Conservation (phyloP, 1,140 invertebrate species). For the Copidosoma floridanum region DNA sequence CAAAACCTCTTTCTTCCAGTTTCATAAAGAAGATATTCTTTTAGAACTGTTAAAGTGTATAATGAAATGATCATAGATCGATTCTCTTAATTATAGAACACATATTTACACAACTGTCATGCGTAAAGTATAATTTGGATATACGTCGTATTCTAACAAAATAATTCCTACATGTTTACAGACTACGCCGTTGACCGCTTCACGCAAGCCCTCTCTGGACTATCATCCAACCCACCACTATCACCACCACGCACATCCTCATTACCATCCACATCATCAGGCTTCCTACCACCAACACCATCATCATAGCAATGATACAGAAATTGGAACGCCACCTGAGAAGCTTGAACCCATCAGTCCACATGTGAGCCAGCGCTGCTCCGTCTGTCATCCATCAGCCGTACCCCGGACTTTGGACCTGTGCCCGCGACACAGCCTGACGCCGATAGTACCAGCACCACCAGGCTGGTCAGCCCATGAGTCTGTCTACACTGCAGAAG, state of each 20-base stretch:
- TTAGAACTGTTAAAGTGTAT: too few species aligned
- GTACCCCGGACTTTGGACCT: constrained; percentile 30
- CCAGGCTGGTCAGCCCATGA: constrained; percentile 48
- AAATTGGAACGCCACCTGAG: neutral
- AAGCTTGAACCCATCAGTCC: neutral
- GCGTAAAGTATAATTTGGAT: too few species aligned
- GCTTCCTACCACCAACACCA: neutral
- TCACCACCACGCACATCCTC: constrained; percentile 1
- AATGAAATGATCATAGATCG: too few species aligned
- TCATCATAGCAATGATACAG: neutral
- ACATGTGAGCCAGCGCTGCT: constrained; percentile 35
- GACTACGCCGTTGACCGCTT: too few species aligned
- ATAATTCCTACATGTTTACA: too few species aligned
- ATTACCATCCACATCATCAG: constrained; percentile 3
- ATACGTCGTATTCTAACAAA: too few species aligned
- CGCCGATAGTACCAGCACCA: constrained; percentile 46
- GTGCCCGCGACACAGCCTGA: constrained; percentile 42
- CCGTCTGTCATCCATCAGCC: constrained; percentile 33
- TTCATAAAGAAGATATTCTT: too few species aligned
- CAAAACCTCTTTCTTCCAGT: too few species aligned
- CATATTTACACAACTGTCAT: too few species aligned
- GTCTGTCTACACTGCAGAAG: constrained; percentile 26
- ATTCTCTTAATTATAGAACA: too few species aligned
- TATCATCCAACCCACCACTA: constrained; percentile 1
- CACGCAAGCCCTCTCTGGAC: constrained; percentile 1